Evolutionary conservation across 1,140 invertebrate genomes (phyloP).

Genomic region (Zaprionus camerounensis): DNA sequence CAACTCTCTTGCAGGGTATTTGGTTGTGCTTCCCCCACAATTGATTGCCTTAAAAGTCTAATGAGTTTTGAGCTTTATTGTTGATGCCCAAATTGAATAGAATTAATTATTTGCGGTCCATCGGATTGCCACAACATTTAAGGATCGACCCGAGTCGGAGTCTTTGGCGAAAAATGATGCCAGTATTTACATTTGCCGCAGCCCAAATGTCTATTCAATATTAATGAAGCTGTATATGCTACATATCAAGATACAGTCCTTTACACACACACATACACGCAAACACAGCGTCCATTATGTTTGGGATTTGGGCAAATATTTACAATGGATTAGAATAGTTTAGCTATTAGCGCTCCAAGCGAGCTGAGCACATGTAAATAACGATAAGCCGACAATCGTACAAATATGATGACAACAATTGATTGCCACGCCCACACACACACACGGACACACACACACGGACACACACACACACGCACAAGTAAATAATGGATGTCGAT

Average conservation of each 20-base stretch:
- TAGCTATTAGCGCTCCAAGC: conserved; percentile 55
- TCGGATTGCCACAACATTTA: conserved; percentile 19
- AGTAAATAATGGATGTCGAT: conserved; percentile 22
- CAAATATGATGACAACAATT: conserved; percentile 66
- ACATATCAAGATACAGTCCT: conserved; percentile 27
- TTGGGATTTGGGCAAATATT: conserved; percentile 51
- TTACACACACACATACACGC: conserved; percentile 2
- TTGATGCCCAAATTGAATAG: conserved; percentile 34
- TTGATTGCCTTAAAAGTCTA: conserved; percentile 31
- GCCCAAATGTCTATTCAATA: conserved; percentile 28
- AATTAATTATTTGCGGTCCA: conserved; percentile 54
- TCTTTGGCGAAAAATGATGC: conserved; percentile 29
- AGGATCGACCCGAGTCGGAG: conserved; percentile 1
- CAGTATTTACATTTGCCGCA: conserved; percentile 43
- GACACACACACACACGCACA: background rate
- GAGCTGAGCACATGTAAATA: conserved; percentile 61
- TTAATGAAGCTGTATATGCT: conserved; percentile 54
- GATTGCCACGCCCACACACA: conserved; percentile 33
- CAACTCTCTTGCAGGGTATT: conserved; percentile 1
- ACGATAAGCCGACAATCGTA: conserved; percentile 68
- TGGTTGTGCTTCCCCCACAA: conserved; percentile 12
- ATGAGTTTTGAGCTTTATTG: conserved; percentile 30
- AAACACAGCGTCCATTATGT: conserved; percentile 31
- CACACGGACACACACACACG: background rate
- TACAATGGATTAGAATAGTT: conserved; percentile 60